Evolutionary conservation across 1,140 invertebrate genomes (phyloP), one percentile per base, ranked within the genome.

Genomic region (Adoxophyes honmai): DNA sequence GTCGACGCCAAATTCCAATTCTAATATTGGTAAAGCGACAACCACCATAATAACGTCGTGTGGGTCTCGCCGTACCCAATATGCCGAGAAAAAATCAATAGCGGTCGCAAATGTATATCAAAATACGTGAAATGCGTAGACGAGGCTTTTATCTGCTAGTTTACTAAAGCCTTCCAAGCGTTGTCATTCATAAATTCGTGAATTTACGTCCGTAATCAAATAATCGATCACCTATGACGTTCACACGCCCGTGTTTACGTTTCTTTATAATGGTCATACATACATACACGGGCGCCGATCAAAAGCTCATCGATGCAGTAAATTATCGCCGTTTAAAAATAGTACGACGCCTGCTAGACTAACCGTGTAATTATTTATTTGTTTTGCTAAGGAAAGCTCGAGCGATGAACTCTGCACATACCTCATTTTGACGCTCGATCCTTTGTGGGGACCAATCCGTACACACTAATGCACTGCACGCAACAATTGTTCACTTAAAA

Each of bases 401-500:
- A 59, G 65, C 80, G 81, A 81, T 84, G 79, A 85, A 85, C 81
- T 73, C 66, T 76, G 4, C 38, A 86, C 85, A 59, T 83, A 88
- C 85, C 85, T 88, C 85, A 88, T 88, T 82, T 86, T 86, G 79
- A 76, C 55, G 73, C 67, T 81, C 51, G 68, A 78, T 83, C 81
- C 79, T 88, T 88, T 88, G 81, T 88, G 68, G 78, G 73, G 73
- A 81, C 78, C 71, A 86, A 86, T 86, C 81, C 81, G 69, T 70
- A 81, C 78, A 79, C 80, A 85, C 83, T 86, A 84, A 74, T 81
- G 81, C 82, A 86, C 78, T 73, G 68, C 80, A 88, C 85, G 70
- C 70, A 78, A 88, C 80, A 84, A 84, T 84, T 82, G 81, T 86
- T 86, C 85, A 86, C 81, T 84, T 84, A 86, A 68, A 80, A 88